Evolutionary conservation across 2,797 vertebrate genomes (phyloP).

Genomic region (Chromobotia macracanthus): DNA sequence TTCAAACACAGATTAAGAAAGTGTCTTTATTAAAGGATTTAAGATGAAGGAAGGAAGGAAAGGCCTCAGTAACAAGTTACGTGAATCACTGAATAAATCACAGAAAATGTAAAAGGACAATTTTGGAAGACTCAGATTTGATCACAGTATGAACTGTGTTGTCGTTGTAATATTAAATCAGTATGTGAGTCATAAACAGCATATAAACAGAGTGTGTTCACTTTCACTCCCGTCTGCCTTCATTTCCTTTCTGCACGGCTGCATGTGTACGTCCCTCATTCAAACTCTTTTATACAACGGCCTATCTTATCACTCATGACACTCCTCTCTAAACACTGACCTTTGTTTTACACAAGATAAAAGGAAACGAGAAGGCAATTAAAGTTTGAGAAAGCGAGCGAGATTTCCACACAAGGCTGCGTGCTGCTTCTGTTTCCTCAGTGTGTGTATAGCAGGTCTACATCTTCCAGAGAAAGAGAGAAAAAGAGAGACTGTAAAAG

Average conservation of each 20-base stretch:
- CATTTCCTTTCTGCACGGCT: neutral
- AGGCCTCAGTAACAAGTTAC: slow-evolving; percentile 12
- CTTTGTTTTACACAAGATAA: slow-evolving; percentile 64
- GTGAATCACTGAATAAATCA: slow-evolving; percentile 1
- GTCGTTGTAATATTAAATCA: neutral
- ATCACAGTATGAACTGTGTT: slow-evolving; percentile 1
- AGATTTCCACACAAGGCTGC: slow-evolving; percentile 34
- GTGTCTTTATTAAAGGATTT: neutral
- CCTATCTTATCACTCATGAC: slow-evolving; percentile 71
- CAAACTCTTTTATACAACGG: slow-evolving; percentile 23
- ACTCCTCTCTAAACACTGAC: slow-evolving; percentile 66
- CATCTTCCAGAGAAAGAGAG: slow-evolving; percentile 32
- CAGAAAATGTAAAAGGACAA: neutral
- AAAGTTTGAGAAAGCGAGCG: slow-evolving; percentile 40
- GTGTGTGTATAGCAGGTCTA: slow-evolving; percentile 21
- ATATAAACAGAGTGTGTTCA: neutral
- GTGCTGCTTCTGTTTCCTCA: slow-evolving; percentile 18
- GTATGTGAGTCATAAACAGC: slow-evolving; percentile 9
- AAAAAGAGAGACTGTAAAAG: slow-evolving; percentile 22
- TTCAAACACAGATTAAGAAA: slow-evolving; percentile 11
- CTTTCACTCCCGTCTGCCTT: neutral
- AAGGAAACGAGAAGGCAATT: slow-evolving; percentile 20
- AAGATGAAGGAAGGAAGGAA: neutral
- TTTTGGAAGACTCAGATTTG: slow-evolving; percentile 3
- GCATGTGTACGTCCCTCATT: neutral